phyloP scores from a whole-genome alignment of 1,140 invertebrate species.

The Amyelois transitella region DNA sequence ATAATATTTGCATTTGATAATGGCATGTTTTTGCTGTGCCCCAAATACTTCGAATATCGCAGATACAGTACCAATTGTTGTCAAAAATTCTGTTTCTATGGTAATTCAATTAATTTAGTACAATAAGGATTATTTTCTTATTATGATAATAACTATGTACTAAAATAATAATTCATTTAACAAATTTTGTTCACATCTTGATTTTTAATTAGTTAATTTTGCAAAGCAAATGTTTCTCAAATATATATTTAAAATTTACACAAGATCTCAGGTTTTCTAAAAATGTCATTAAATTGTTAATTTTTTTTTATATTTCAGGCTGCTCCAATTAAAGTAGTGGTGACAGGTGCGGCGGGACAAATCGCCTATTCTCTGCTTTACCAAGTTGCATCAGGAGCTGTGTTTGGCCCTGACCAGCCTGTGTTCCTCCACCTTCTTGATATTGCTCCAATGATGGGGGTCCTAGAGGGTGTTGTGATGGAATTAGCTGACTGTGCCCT shows the following conservation, averaged over 20 bases:
- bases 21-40: constrained; percentile 16
- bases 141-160: no score
- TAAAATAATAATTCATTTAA: no score
- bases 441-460: constrained; percentile 95
- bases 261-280: no score
- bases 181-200: no score
- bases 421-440: constrained; percentile 95
- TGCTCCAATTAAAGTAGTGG: constrained; percentile 92
- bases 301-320: constrained; percentile 68
- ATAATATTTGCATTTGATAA: background rate
- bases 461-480: constrained; percentile 97
- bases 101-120: constrained; percentile 16
- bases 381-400: constrained; percentile 95
- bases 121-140: no score
- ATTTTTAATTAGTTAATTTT: no score
- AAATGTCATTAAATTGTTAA: background rate
- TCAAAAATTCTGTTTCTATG: constrained; percentile 15
- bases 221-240: no score
- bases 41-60: background rate
- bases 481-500: constrained; percentile 97
- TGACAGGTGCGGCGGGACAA: constrained; percentile 98
- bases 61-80: constrained; percentile 9
- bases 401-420: constrained; percentile 94
- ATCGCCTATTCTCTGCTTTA: constrained; percentile 98
- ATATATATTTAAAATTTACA: no score